Evolutionary conservation across 2,797 vertebrate genomes (phyloP).

Genomic region (Salarias fasciatus): DNA sequence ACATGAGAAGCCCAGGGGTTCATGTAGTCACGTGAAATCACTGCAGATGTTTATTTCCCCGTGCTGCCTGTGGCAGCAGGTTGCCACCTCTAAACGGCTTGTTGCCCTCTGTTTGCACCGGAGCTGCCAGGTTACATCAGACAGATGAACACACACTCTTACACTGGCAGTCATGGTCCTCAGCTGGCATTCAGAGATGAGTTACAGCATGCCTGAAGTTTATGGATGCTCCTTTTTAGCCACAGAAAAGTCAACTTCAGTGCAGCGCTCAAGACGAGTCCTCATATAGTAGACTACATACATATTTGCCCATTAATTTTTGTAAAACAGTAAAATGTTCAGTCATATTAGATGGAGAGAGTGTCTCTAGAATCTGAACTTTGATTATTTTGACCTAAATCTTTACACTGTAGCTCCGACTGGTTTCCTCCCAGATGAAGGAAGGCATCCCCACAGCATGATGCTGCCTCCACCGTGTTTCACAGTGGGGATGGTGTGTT

Average conservation of each 20-base stretch:
- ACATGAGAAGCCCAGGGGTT: conserved; percentile 30
- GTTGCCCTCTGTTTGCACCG: conserved; percentile 74
- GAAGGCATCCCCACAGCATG: too few relatives aligned
- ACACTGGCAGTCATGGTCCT: conserved; percentile 30
- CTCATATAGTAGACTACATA: too few relatives aligned
- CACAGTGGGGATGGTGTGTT: conserved; percentile 58
- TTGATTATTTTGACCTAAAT: too few relatives aligned
- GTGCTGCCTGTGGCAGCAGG: conserved; percentile 51
- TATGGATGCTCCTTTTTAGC: conserved; percentile 57
- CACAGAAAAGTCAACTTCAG: conserved; percentile 19
- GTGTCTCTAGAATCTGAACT: too few relatives aligned
- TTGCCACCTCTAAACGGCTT: conserved; percentile 53
- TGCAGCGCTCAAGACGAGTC: too few relatives aligned
- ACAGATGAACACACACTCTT: conserved; percentile 49
- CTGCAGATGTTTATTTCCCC: conserved; percentile 46
- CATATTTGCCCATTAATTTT: too few relatives aligned
- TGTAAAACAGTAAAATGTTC: too few relatives aligned
- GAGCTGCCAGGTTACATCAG: conserved; percentile 72
- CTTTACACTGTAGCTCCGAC: too few relatives aligned
- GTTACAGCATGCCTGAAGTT: conserved; percentile 53
- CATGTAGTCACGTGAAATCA: conserved; percentile 44
- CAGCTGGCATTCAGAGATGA: conserved; percentile 46
- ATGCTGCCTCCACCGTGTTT: conserved; percentile 60
- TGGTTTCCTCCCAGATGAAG: too few relatives aligned
- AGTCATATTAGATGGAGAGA: too few relatives aligned